These are phyloP conservation scores for Hippocampus guttulatus DNA, from an alignment of 2,113 vertebrate species.

Conservation along the genomic window DNA sequence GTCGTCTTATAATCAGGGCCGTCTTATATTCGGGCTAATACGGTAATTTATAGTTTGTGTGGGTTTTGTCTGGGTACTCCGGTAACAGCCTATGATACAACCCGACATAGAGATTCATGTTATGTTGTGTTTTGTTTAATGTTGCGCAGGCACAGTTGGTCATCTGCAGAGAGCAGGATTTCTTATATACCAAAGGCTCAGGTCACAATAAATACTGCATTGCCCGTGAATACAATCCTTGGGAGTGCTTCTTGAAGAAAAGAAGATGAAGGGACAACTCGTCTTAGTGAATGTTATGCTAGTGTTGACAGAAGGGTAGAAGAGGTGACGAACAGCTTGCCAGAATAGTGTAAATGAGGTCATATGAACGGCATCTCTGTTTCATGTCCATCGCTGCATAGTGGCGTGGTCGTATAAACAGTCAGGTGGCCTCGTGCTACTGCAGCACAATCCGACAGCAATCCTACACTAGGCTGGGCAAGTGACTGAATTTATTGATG, in stretches of 20 bases:
- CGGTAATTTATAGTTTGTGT: no score
- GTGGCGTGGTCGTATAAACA: not conserved
- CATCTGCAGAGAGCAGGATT: not conserved
- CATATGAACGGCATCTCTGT: not conserved
- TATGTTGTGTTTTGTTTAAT: no score
- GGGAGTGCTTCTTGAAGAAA: not conserved
- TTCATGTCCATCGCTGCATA: not conserved
- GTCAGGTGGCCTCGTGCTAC: not conserved
- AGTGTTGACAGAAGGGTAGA: not conserved
- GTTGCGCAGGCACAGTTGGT: not conserved
- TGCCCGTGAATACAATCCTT: not conserved
- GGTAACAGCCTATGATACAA: no score
- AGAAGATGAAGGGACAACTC: not conserved
- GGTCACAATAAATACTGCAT: not conserved
- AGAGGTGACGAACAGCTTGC: slow-evolving; percentile 1
- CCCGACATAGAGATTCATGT: no score
- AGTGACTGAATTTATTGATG: not conserved
- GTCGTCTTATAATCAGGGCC: no score
- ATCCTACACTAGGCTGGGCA: not conserved
- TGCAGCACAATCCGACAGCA: not conserved
- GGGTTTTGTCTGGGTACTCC: no score
- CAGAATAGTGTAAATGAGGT: not conserved
- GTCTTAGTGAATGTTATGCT: no score
- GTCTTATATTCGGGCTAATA: no score
- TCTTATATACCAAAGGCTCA: slow-evolving; percentile 16